These are phyloP conservation scores for Aulostomus chinensis DNA, from an alignment of 2,797 vertebrate genomes.

Conservation along the genomic window DNA sequence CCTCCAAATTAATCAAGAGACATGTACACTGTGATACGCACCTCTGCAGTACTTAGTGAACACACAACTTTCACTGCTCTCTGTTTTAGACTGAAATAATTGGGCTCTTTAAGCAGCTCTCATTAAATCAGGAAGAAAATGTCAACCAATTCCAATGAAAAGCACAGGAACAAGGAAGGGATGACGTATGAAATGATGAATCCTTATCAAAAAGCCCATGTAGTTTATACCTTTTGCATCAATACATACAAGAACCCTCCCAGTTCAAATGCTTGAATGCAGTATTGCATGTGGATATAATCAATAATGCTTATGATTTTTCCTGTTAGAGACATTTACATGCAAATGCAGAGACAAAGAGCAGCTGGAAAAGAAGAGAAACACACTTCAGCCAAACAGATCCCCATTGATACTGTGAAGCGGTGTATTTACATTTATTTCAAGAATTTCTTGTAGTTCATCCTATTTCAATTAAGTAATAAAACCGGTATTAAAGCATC, in stretches of 20 bases:
- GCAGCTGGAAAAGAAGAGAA: not conserved
- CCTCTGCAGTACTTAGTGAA: not conserved
- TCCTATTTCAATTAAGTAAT: too few relatives aligned
- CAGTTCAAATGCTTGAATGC: too few relatives aligned
- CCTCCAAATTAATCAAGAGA: not conserved
- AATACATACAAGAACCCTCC: too few relatives aligned
- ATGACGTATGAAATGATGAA: not conserved
- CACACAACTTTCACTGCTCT: not conserved
- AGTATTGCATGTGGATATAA: too few relatives aligned
- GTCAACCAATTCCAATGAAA: not conserved
- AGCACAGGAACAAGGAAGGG: not conserved
- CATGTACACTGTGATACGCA: constrained; percentile 10
- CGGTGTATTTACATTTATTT: not conserved
- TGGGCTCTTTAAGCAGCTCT: not conserved
- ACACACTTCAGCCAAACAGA: not conserved
- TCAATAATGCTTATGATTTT: too few relatives aligned
- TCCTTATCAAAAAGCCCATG: not conserved
- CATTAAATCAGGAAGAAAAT: constrained; percentile 2
- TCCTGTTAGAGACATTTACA: too few relatives aligned
- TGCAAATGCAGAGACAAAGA: constrained; percentile 3
- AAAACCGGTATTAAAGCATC: not conserved
- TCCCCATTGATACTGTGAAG: constrained; percentile 1
- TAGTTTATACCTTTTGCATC: too few relatives aligned
- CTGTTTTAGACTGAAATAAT: not conserved
- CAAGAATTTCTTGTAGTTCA: not conserved